phyloP scores from a whole-genome alignment of 2,113 vertebrate species.

The Ammodytes marinus region DNA sequence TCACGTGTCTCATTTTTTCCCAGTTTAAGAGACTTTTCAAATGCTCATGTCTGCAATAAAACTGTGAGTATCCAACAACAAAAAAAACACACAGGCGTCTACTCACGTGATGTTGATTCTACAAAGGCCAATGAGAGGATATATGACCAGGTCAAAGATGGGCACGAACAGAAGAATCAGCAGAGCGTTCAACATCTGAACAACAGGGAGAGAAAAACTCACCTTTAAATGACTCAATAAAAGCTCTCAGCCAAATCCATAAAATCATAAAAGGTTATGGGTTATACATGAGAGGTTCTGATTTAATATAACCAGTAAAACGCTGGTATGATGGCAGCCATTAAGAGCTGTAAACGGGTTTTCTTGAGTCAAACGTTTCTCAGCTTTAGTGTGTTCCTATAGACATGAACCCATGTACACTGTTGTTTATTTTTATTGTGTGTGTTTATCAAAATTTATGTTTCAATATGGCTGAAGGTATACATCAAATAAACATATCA shows the following conservation, averaged over 20 bases:
- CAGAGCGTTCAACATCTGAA: conserved; percentile 94
- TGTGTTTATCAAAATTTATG: neutral
- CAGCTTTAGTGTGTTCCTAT: neutral
- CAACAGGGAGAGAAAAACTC: conserved; percentile 7
- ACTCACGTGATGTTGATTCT: conserved; percentile 95
- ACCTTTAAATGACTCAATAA: conserved; percentile 41
- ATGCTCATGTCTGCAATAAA: conserved; percentile 36
- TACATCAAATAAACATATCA: neutral
- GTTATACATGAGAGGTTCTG: conserved; percentile 16
- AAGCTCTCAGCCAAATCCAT: conserved; percentile 28
- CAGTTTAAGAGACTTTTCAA: conserved; percentile 31
- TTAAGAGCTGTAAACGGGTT: conserved; percentile 54
- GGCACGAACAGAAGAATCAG: conserved; percentile 96
- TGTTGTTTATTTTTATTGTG: neutral
- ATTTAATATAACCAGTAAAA: conserved; percentile 32
- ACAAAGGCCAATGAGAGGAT: conserved; percentile 90
- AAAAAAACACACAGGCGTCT: neutral
- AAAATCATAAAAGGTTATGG: conserved; percentile 60
- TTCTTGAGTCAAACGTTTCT: neutral
- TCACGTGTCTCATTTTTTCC: conserved; percentile 1
- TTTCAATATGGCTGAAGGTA: neutral
- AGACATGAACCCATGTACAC: neutral
- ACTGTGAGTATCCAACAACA: neutral
- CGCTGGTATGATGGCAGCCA: neutral
- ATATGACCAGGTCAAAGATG: conserved; percentile 93